Conservation (phyloP, 1,140 invertebrate species). For the Drosophila watanabei region DNA sequence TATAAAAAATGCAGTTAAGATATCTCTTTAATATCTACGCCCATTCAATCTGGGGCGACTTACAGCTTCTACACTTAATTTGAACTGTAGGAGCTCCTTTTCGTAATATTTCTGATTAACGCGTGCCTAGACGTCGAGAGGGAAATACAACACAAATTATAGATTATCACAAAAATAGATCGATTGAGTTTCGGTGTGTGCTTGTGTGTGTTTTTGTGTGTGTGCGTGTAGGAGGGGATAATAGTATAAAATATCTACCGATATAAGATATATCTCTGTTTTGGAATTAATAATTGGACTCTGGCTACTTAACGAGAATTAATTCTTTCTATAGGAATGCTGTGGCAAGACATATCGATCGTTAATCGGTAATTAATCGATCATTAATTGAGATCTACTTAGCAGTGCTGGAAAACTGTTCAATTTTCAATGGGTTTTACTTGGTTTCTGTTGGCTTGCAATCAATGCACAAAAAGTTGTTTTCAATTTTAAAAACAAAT, state of each 20-base stretch:
- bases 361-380: constrained; percentile 18
- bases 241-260: constrained; percentile 83
- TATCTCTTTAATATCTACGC: constrained; percentile 32
- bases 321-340: constrained; percentile 20
- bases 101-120: constrained; percentile 83
- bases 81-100: constrained; percentile 83
- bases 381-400: constrained; percentile 21
- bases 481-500: constrained; percentile 85
- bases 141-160: constrained; percentile 75
- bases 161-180: constrained; percentile 49
- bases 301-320: constrained; percentile 35
- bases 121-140: constrained; percentile 83
- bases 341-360: constrained; percentile 19
- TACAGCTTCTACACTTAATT: constrained; percentile 84
- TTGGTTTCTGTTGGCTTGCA: constrained; percentile 43
- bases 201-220: constrained; percentile 24
- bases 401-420: constrained; percentile 20
- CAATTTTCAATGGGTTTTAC: constrained; percentile 38
- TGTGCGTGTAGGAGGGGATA: constrained; percentile 26
- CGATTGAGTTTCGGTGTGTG: constrained; percentile 32
- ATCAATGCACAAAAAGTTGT: constrained; percentile 85
- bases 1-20: constrained; percentile 75
- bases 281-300: constrained; percentile 39
- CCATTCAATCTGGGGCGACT: constrained; percentile 61
- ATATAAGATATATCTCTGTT: constrained; percentile 52